These are phyloP conservation scores for Anthopleura xanthogrammica DNA, from an alignment of 92 coral and sea anemone genomes.

Conservation along the genomic window DNA sequence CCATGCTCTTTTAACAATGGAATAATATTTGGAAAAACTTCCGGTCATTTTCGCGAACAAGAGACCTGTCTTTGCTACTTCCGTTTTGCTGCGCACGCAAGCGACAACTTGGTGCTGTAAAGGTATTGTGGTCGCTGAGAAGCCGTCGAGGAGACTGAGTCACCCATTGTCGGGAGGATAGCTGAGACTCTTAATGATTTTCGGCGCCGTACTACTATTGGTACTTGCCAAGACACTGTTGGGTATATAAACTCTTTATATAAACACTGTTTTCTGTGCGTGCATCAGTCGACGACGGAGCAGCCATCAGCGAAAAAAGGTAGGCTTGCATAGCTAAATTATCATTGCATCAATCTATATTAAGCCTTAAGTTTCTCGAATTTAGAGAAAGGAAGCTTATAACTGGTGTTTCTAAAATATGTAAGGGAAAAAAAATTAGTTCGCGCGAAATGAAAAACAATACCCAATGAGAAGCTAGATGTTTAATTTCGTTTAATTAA, in stretches of 20 bases:
- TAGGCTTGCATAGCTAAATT: neutral
- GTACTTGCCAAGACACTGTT: neutral
- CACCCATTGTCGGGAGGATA: neutral
- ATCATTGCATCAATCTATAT: neutral
- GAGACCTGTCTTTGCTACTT: conserved; percentile 12
- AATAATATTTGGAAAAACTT: neutral
- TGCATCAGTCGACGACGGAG: neutral
- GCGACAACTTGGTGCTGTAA: conserved; percentile 14
- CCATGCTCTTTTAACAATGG: neutral
- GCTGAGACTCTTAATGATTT: neutral
- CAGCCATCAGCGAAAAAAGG: neutral
- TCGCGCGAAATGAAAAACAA: too few species aligned
- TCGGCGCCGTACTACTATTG: neutral
- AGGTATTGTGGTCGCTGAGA: neutral
- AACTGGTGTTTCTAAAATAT: too few species aligned
- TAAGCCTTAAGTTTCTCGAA: too few species aligned
- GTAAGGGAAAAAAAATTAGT: too few species aligned
- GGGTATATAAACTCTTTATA: neutral
- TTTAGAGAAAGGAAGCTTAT: too few species aligned
- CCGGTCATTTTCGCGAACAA: neutral
- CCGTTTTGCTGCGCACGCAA: conserved; percentile 5
- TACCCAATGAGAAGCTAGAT: too few species aligned
- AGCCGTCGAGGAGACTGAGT: neutral
- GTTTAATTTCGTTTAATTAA: too few species aligned
- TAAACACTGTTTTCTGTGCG: neutral